A percentile compares a stretch with the other conserved stretches of the same genome.
Evolutionary conservation across 2,888 invertebrate genomes (phyloP).

Genomic region (Euzophera pinguis): DNA sequence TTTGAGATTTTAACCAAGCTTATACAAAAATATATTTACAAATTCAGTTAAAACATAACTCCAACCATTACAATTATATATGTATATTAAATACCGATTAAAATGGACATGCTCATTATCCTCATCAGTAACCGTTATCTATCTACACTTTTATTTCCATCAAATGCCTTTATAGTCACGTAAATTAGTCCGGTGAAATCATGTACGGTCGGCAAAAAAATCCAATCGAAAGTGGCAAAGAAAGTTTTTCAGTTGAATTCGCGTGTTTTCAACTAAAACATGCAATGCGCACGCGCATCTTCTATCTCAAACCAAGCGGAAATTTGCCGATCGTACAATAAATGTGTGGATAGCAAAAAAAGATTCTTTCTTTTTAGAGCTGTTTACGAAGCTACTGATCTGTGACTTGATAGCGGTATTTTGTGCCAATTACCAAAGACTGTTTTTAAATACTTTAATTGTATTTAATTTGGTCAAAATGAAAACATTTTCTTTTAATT

Average conservation of each 20-base stretch:
- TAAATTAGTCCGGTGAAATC: slow-evolving; percentile 19
- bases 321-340: neutral
- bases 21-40: too few relatives aligned
- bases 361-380: neutral
- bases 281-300: slow-evolving; percentile 7
- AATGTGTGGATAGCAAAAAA: neutral
- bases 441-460: too few relatives aligned
- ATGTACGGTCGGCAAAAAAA: slow-evolving; percentile 18
- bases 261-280: slow-evolving; percentile 6
- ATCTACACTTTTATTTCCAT: slow-evolving; percentile 1
- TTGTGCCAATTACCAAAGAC: too few relatives aligned
- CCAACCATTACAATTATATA: neutral
- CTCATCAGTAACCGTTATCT: neutral
- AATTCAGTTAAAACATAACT: too few relatives aligned
- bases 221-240: slow-evolving; percentile 12
- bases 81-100: neutral
- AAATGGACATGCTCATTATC: neutral
- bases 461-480: too few relatives aligned
- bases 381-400: neutral
- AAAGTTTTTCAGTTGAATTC: slow-evolving; percentile 10
- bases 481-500: too few relatives aligned
- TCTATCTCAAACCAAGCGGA: slow-evolving; percentile 4
- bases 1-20: neutral
- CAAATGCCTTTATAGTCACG: slow-evolving; percentile 14
- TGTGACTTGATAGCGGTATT: too few relatives aligned